Evolutionary conservation across 2,113 vertebrate species (phyloP), one percentile per base, ranked within the genome.

Genomic region (Tenrec ecaudatus): DNA sequence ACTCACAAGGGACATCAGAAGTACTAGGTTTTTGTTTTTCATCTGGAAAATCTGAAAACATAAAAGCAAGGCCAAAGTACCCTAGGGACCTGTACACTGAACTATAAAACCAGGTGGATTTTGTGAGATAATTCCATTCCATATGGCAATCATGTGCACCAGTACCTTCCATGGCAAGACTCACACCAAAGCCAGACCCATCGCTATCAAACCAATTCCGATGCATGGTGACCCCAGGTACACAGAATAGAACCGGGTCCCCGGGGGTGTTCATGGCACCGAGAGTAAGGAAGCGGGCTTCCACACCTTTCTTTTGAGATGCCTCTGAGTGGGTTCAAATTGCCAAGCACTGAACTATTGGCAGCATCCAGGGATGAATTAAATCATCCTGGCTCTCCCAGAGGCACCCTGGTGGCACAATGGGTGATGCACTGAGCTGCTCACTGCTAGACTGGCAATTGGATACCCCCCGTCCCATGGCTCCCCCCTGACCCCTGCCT

Each of bases 1-100:
- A 90, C 22, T 38, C 31, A 25, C 62, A 64, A 71, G 64, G 38
- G 75, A 66, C 60, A 89, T 69, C 86, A 78, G 58, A 16, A 78
- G n/a, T 60, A 27, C 68, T 40, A 53, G 64, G 64, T 33, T 69
- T 31, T 66, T 66, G 23, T 53, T 27, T 77, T 57, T 57, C 40
- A 73, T 93, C 88, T 93, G 58, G n/a, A 89, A 62, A 86, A 62
- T 88, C 47, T 75, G 80, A 29, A 57, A 16, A 47, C 23, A 40
- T 64, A 79, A 76, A 90, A 92, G 14, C 20, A 93, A 88, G 92
- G 69, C 25, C 20, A 23, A 89, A 75, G 14, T 5, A 27, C 47
- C 31, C 64, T 76, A 66, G 76, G 83, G 73, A 25, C 47, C 47
- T 53, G 47, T 53, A 53, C 47, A 14, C 47, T 53, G 43, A 89